Percentiles rank a stretch among this genome's conserved stretches.
Conservation (phyloP, 2,888 invertebrate genomes). For the Xestia c-nigrum region DNA sequence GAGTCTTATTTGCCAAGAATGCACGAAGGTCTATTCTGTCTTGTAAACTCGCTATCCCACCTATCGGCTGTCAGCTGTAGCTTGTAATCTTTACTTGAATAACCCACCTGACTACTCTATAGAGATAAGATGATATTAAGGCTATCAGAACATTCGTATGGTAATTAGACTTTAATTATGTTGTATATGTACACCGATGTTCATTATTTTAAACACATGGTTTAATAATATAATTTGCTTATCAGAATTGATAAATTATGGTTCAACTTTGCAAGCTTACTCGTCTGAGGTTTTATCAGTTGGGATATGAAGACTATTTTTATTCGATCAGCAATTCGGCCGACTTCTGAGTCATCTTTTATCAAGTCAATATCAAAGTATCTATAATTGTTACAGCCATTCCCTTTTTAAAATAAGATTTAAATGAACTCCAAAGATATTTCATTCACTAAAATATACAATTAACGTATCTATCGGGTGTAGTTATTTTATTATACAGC, state of each 20-base stretch:
- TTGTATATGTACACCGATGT: constrained; percentile 60
- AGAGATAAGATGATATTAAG: constrained; percentile 60
- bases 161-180: constrained; percentile 68
- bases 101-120: constrained; percentile 58
- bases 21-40: constrained; percentile 35
- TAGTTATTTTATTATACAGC: constrained; percentile 48
- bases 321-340: background rate
- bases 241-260: constrained; percentile 47
- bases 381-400: background rate
- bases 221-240: constrained; percentile 51
- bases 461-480: constrained; percentile 5
- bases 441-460: constrained; percentile 33
- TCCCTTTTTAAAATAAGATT: constrained; percentile 6
- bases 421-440: constrained; percentile 15
- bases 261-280: constrained; percentile 6
- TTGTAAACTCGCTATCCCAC: constrained; percentile 51
- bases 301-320: background rate
- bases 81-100: constrained; percentile 61
- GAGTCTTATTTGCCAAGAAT: constrained; percentile 29
- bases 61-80: constrained; percentile 54
- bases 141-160: constrained; percentile 66
- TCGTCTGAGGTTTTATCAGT: constrained; percentile 22
- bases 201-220: constrained; percentile 58
- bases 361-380: background rate
- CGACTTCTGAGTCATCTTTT: background rate